Base-by-base conservation (phyloP, 2,888 invertebrate genomes). In the Cerceris ruficornis region DNA sequence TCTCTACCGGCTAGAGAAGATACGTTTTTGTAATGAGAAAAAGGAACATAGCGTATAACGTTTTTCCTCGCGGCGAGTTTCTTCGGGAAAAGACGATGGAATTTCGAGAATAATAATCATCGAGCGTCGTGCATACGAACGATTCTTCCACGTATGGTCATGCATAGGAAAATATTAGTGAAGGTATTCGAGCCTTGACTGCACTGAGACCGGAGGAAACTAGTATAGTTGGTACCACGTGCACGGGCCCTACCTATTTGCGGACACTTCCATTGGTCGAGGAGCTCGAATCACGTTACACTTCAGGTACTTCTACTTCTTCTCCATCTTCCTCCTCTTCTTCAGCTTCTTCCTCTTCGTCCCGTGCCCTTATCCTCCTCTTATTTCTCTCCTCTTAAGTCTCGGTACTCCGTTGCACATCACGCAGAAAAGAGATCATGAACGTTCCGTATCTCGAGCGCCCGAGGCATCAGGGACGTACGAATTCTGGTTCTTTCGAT, bases 141-240 rank as follows among this genome's bases (percentile, higher is more conserved):
- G 58, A 61, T 75, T 77, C 65, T 68, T 62, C 80, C 64, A 15
- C 14, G 54, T 83, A 72, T 66, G 66, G 57, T 69, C 15, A 8
- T 43, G 59, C 39, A 43, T 77, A 83, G 80, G 75, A 75, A 80
- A 77, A 77, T 75, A 57, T 62, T 54, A 75, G 74, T 66, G 84
- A 86, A 83, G 84, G 85, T 73, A 79, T 79, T 84, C 80, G 72
- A 69, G 77, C 72, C 66, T 11, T 17, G 52, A 39, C 49, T 28
- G 57, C 14, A 50, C n/a, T 5, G n/a, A 58, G 52, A 59, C 28
- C 15, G 13, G 41, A 60, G 49, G 58, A 60, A 71, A 68, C 71
- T 70, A 67, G 73, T 73, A 62, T 46, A 54, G 66, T 58, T 59
- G 61, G 66, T 73, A 72, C 62, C 57, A 28, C 72, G 60, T 42